A percentile compares a stretch with the other conserved stretches of the same genome.
phyloP scores from a whole-genome alignment of 2,888 invertebrate genomes.

The Polyommatus iphigenia region DNA sequence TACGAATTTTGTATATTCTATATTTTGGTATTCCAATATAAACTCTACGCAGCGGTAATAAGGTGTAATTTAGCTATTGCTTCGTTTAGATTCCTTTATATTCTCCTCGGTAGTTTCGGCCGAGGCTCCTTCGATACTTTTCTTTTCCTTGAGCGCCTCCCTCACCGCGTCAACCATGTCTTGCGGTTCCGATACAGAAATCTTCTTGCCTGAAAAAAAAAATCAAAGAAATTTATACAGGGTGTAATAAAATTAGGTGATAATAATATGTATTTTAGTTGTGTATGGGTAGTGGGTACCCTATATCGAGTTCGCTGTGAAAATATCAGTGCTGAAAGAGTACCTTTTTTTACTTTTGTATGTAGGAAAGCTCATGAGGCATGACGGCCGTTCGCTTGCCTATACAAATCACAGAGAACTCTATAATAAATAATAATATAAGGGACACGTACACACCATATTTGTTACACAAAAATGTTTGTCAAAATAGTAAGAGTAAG shows the following conservation, averaged over 20 bases:
- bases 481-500: background rate
- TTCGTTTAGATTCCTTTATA: slow-evolving; percentile 67
- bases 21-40: slow-evolving; percentile 24
- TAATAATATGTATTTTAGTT: no score
- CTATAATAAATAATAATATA: no score
- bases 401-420: no score
- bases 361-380: no score
- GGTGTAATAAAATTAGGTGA: no score
- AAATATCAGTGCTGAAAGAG: no score
- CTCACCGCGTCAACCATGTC: slow-evolving; percentile 82
- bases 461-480: background rate
- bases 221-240: background rate
- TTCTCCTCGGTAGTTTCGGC: slow-evolving; percentile 52
- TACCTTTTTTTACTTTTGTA: no score
- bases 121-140: slow-evolving; percentile 52
- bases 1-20: background rate
- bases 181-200: slow-evolving; percentile 79
- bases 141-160: slow-evolving; percentile 79
- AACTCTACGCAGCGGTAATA: slow-evolving; percentile 15
- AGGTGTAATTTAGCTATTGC: slow-evolving; percentile 58
- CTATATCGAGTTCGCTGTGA: no score
- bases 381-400: no score
- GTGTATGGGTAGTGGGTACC: no score
- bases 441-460: background rate
- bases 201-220: slow-evolving; percentile 80